Conservation (phyloP, 2,113 vertebrate genomes). For the Ophthalmolycus amberensis region DNA sequence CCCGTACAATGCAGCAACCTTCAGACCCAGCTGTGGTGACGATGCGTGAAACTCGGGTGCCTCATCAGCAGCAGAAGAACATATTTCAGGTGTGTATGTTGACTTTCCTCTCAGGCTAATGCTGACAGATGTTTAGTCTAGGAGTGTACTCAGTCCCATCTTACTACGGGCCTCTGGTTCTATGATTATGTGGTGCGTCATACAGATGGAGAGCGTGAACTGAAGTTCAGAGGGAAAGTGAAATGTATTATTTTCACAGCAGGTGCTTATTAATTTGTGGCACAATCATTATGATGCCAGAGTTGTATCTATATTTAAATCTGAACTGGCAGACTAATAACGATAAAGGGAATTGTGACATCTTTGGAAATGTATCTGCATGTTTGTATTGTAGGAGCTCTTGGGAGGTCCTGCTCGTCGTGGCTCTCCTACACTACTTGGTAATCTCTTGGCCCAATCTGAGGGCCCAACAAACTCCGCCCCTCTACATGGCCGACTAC, state of each 20-base stretch:
- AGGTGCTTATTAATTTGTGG: neutral
- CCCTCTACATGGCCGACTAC: constrained; percentile 83
- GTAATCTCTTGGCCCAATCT: constrained; percentile 87
- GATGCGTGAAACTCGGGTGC: constrained; percentile 85
- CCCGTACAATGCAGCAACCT: constrained; percentile 81
- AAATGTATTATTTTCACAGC: neutral
- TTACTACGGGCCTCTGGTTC: neutral
- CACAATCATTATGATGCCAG: neutral
- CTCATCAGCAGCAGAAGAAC: constrained; percentile 88
- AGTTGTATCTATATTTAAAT: neutral
- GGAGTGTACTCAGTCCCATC: neutral
- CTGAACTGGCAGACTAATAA: neutral
- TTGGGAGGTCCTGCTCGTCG: constrained; percentile 86
- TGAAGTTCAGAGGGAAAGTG: neutral
- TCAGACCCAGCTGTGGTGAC: constrained; percentile 88
- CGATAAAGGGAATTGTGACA: neutral
- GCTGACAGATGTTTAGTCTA: neutral
- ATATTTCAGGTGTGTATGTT: constrained; percentile 90
- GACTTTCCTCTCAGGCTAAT: neutral
- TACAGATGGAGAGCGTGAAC: neutral
- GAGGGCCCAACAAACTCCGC: constrained; percentile 73
- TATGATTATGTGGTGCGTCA: neutral
- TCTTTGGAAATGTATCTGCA: neutral
- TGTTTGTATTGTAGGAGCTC: constrained; percentile 86
- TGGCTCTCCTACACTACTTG: constrained; percentile 86